These are phyloP conservation scores for Marmota flaviventris DNA, from an alignment of 2,113 vertebrate genomes.

Conservation along the genomic window DNA sequence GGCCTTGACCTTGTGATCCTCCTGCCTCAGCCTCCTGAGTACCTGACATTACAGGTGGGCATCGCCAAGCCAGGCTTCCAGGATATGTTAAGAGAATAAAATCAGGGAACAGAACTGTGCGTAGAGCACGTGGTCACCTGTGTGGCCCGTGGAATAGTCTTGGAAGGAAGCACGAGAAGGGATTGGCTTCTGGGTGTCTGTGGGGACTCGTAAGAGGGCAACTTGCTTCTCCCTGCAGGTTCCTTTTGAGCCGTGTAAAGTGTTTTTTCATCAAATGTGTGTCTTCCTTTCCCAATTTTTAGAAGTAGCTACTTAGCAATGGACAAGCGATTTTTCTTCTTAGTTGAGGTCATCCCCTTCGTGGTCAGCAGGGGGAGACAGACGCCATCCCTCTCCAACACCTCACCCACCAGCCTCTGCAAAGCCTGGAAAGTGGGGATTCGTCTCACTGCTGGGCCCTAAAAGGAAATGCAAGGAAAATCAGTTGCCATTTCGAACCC, in stretches of 20 bases:
- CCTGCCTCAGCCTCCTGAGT: no score
- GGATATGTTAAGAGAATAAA: not conserved
- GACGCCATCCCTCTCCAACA: not conserved
- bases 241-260: not conserved
- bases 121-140: accelerated
- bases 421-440: no score
- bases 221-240: not conserved
- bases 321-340: not conserved
- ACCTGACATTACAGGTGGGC: no score
- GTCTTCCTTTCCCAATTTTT: not conserved
- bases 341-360: not conserved
- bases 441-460: not conserved
- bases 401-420: accelerated
- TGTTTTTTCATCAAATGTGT: not conserved
- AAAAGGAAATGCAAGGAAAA: not conserved
- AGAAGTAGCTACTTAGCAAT: not conserved
- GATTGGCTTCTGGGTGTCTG: not conserved
- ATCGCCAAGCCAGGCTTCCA: no score
- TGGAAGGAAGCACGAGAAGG: not conserved
- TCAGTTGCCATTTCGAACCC: not conserved
- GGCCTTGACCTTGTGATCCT: no score
- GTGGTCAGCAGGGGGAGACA: slow-evolving; percentile 71
- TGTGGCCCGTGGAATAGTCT: not conserved
- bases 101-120: no score
- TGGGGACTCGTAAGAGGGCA: not conserved